Percentiles rank a stretch among this genome's conserved stretches.
These are phyloP conservation scores for Leucophenga varia DNA, from an alignment of 1,140 invertebrate species.

Conservation along the genomic window DNA sequence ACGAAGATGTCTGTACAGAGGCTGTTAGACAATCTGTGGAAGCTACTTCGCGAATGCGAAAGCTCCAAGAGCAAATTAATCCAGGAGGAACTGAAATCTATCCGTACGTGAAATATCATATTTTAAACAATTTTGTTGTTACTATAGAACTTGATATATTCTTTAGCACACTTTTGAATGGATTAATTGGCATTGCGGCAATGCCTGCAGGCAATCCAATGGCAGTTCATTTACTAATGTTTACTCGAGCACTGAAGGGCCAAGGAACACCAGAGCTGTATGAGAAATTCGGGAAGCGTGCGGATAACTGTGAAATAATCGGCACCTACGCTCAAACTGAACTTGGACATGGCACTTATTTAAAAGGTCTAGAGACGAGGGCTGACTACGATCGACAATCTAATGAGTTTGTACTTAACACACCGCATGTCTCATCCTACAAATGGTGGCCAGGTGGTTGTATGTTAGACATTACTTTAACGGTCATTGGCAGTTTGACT, in stretches of 20 bases:
- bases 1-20: conserved; percentile 79
- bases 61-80: conserved; percentile 65
- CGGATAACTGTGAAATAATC: conserved; percentile 77
- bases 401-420: conserved; percentile 84
- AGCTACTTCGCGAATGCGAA: conserved; percentile 68
- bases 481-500: no score
- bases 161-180: conserved; percentile 10
- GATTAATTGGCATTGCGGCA: conserved; percentile 3
- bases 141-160: no score
- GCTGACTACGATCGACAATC: conserved; percentile 82
- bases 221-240: conserved; percentile 85
- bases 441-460: conserved; percentile 93
- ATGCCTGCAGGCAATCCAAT: conserved; percentile 78
- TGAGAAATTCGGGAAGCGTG: conserved; percentile 76
- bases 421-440: conserved; percentile 82
- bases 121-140: background rate
- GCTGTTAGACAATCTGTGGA: conserved; percentile 70
- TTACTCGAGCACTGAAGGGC: conserved; percentile 80
- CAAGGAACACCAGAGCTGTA: conserved; percentile 83
- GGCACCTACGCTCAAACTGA: conserved; percentile 94
- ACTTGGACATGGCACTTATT: conserved; percentile 88
- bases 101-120: no score
- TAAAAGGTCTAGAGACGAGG: conserved; percentile 85
- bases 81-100: conserved; percentile 66
- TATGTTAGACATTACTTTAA: no score